Evolutionary conservation across 2,888 invertebrate species (phyloP), one percentile per base, ranked within the genome.

Genomic region (Norana najaformis): DNA sequence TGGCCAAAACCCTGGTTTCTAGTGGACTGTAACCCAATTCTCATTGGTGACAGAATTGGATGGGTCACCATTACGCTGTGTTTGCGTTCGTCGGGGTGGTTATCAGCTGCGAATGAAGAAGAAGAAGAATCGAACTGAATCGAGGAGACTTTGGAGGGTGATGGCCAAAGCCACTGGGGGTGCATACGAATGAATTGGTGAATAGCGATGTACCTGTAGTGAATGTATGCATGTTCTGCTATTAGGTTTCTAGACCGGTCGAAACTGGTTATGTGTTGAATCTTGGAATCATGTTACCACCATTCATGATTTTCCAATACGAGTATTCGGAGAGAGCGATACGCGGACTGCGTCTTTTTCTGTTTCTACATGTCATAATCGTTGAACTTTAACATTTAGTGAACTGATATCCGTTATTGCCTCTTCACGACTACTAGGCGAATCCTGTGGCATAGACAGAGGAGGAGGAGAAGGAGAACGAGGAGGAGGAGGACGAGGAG

Each of bases 191-290:
- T 69, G 69, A 69, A n/a, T 13, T 69, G 69, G 69, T 69, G 69
- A 69, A 69, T 69, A 69, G 69, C n/a, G n/a, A n/a, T 69, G 69
- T 69, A 69, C n/a, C n/a, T 69, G 69, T 69, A n/a, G 69, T 69
- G 11, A 6, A 69, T 30, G 69, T 69, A 69, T 30, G 69, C n/a
- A 8, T 69, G 69, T 69, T 69, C 69, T 69, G 69, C 69, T n/a
- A n/a, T 69, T 47, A 16, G n/a, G 69, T 69, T 69, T 69, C 69
- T 69, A 69, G 69, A 69, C 69, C 13, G n/a, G n/a, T 69, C 30
- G 69, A 69, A 16, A 69, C 30, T 69, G 30, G 23, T 53, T 16
- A 30, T 69, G 69, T 69, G 69, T n/a, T 69, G 69, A 69, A n/a
- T 69, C 16, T 13, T n/a, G n/a, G 11, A n/a, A 69, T 69, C 30